Evolutionary conservation across 2,888 invertebrate species (phyloP).

Genomic region (Latrodectus elegans): DNA sequence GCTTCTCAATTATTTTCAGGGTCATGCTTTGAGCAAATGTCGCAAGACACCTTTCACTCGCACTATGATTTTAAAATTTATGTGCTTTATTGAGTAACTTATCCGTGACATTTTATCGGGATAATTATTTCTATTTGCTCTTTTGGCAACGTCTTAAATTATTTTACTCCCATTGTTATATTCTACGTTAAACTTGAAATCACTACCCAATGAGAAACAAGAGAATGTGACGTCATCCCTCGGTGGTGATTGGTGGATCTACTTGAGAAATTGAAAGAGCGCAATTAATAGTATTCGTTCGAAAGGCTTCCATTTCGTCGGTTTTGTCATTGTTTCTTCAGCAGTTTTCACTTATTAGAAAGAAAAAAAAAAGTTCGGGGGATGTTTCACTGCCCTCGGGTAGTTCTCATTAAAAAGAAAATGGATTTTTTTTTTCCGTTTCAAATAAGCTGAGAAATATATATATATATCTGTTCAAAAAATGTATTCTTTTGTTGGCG

Average conservation of each 20-base stretch:
- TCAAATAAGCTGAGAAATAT: slow-evolving; percentile 33
- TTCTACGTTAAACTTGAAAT: neutral
- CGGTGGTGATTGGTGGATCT: slow-evolving; percentile 30
- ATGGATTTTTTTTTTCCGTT: slow-evolving; percentile 48
- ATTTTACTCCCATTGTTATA: slow-evolving; percentile 30
- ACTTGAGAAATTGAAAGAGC: slow-evolving; percentile 39
- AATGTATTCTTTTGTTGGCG: slow-evolving; percentile 49
- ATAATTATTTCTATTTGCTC: slow-evolving; percentile 15
- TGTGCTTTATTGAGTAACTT: neutral
- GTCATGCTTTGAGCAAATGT: neutral
- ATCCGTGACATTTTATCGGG: slow-evolving; percentile 24
- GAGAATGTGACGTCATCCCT: slow-evolving; percentile 40
- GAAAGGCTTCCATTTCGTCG: slow-evolving; percentile 14
- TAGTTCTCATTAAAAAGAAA: slow-evolving; percentile 65
- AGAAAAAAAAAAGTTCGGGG: slow-evolving; percentile 38
- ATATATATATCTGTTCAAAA: slow-evolving; percentile 19
- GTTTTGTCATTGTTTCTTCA: slow-evolving; percentile 13
- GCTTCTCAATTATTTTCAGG: neutral
- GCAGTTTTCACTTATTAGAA: slow-evolving; percentile 55
- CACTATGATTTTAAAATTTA: slow-evolving; percentile 4
- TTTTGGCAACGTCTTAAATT: slow-evolving; percentile 21
- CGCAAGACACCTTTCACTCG: neutral
- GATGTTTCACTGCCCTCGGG: slow-evolving; percentile 53
- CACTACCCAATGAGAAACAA: slow-evolving; percentile 34
- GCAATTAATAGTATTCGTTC: slow-evolving; percentile 61